Evolutionary conservation across 2,797 vertebrate species (phyloP).

Genomic region (Enteromius afrohamiltoni): DNA sequence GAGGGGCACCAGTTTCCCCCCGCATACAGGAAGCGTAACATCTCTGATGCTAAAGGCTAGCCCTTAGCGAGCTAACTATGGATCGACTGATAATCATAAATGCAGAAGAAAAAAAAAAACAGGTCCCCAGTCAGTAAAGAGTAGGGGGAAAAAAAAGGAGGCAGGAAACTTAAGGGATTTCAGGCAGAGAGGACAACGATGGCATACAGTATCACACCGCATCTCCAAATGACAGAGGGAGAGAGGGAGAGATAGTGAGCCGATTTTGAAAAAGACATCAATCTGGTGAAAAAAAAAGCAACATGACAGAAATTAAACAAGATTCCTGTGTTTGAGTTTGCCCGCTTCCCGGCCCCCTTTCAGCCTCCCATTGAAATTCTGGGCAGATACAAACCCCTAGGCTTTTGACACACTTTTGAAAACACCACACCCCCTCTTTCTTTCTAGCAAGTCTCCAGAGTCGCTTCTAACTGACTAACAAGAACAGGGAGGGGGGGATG

Average conservation of each 20-base stretch:
- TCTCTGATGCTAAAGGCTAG: conserved; percentile 28
- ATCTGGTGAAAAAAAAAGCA: conserved; percentile 78
- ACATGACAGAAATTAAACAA: conserved; percentile 89
- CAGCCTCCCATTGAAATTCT: conserved; percentile 87
- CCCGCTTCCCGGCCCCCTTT: conserved; percentile 85
- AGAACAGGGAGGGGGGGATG: conserved; percentile 59
- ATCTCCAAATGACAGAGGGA: conserved; percentile 39
- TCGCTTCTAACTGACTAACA: conserved; percentile 80
- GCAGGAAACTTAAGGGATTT: conserved; percentile 48
- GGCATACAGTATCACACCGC: conserved; percentile 9
- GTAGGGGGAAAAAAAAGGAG: background rate
- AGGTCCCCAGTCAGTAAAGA: conserved; percentile 8
- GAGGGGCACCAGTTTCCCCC: conserved; percentile 1
- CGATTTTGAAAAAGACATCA: conserved; percentile 85
- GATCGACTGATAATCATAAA: conserved; percentile 49
- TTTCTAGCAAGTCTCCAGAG: conserved; percentile 83
- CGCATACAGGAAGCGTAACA: conserved; percentile 22
- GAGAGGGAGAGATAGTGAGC: conserved; percentile 69
- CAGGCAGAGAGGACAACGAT: conserved; percentile 40
- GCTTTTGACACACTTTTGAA: conserved; percentile 92
- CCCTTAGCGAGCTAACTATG: conserved; percentile 3
- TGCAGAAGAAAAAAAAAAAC: conserved; percentile 35
- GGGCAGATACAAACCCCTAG: conserved; percentile 87
- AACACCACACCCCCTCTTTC: conserved; percentile 84
- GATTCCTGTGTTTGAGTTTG: conserved; percentile 84